Evolutionary conservation across 1,140 invertebrate genomes (phyloP).

Genomic region (Drosophila murphyi): DNA sequence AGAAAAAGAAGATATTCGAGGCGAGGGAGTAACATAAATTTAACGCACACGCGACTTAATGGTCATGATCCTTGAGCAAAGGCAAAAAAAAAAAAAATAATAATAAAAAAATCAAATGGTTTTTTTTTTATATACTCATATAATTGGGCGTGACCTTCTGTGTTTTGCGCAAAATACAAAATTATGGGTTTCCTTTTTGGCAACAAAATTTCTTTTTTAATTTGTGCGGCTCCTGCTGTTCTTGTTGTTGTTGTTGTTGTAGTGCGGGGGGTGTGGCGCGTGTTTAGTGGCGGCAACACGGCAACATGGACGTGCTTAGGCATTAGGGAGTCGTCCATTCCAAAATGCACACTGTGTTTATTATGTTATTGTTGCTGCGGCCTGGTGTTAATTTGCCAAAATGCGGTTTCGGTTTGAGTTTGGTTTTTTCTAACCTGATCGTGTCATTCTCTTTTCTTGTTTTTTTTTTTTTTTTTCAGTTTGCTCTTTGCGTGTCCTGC

Average conservation of each 20-base stretch:
- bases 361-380: conserved; percentile 23
- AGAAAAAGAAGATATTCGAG: conserved; percentile 14
- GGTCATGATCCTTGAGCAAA: conserved; percentile 22
- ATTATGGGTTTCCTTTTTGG: conserved; percentile 72
- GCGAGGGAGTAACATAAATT: conserved; percentile 67
- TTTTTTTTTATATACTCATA: conserved; percentile 9
- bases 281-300: conserved; percentile 74
- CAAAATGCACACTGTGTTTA: conserved; percentile 29
- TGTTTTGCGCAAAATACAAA: conserved; percentile 75
- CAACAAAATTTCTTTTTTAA: conserved; percentile 43
- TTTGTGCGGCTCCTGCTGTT: conserved; percentile 17
- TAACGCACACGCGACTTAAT: conserved; percentile 62
- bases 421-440: conserved; percentile 58
- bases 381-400: conserved; percentile 75
- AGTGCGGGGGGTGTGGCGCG: conserved; percentile 58
- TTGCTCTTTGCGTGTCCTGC: conserved; percentile 57
- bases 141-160: conserved; percentile 65
- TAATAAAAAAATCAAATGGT: conserved; percentile 3
- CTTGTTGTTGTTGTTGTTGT: conserved; percentile 3
- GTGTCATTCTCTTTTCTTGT: conserved; percentile 47
- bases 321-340: conserved; percentile 65
- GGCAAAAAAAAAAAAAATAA: conserved; percentile 1
- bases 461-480: neutral
- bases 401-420: conserved; percentile 56
- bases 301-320: conserved; percentile 77